Conservation (phyloP, 2,113 vertebrate genomes). For the Hippoglossus stenolepis region DNA sequence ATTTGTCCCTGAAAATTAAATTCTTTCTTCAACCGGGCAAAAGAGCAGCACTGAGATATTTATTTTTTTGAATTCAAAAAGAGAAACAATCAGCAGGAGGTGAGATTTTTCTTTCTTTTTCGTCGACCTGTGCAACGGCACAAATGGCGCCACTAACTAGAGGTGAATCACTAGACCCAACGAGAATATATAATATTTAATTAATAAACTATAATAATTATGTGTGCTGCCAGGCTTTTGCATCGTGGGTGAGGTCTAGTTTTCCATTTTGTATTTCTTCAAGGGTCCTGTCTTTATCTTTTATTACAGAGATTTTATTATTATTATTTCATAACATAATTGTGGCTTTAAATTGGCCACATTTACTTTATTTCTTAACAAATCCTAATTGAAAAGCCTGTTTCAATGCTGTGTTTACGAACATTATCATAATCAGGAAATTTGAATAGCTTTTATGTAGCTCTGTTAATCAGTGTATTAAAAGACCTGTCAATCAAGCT, state of each 20-base stretch:
- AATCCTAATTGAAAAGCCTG: background rate
- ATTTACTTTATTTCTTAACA: background rate
- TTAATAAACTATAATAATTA: conserved; percentile 27
- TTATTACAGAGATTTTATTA: background rate
- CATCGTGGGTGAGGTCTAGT: background rate
- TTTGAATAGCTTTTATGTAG: background rate
- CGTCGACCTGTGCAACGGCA: conserved; percentile 28
- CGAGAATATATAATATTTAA: conserved; percentile 15
- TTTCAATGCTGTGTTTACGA: background rate
- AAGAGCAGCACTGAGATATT: conserved; percentile 36
- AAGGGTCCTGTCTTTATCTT: too few relatives aligned
- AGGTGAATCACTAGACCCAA: conserved; percentile 24
- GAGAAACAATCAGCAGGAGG: conserved; percentile 33
- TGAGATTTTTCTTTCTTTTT: conserved; percentile 28
- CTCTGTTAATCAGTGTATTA: conserved; percentile 40
- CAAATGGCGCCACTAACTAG: conserved; percentile 26
- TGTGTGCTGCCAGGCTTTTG: conserved; percentile 7
- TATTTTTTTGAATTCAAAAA: conserved; percentile 28
- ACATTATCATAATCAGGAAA: conserved; percentile 1
- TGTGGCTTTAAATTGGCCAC: background rate
- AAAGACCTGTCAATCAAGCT: conserved; percentile 34
- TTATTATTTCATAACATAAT: background rate
- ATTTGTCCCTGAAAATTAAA: conserved; percentile 64
- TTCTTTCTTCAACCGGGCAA: conserved; percentile 34
- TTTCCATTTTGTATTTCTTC: background rate